Evolutionary conservation across 2,888 invertebrate species (phyloP), one percentile per base, ranked within the genome.

Genomic region (Aelia acuminata): DNA sequence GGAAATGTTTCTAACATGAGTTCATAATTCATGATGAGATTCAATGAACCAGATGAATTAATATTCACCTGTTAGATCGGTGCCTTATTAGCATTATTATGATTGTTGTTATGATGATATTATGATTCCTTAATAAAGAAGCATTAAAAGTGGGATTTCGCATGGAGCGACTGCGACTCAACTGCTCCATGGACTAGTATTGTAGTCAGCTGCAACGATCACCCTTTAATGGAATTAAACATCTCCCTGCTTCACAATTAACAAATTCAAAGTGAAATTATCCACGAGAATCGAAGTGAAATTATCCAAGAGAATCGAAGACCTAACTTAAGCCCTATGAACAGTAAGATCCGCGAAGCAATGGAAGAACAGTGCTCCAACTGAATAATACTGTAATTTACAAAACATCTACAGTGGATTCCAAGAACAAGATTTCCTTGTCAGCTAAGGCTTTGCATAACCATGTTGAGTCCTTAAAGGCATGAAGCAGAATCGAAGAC

Each of bases 361-460:
- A 35, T 70, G 7, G 5, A 70, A 70, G 63, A 70, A 15, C 63
- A 35, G 18, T 70, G 5, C 63, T 70, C 18, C 63, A 26, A 4
- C 18, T 35, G 63, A 70, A 70, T 70, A 70, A 70, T 70, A 70
- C 31, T 35, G 63, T 70, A 70, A 70, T 70, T 70, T 70, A 70
- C 63, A 70, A 70, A 70, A 70, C 63, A 35, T 70, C 35, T 35
- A 70, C 63, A 70, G 63, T 35, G 26, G 31, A 70, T 35, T 18
- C 63, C 35, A 7, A 31, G 18, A 26, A 35, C 63, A 18, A 18
- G 63, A 20, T 35, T 70, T 70, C 35, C 35, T 35, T 70, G 63
- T 70, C 63, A 70, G 63, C 63, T 20, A 35, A 8, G 18, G 20
- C 31, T 70, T 70, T 70, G 35, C 63, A 70, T 70, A 35, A 70